A percentile compares a stretch with the other conserved stretches of the same genome.
Conservation (phyloP, 1,140 invertebrate genomes). For the Bicyclus anynana region DNA sequence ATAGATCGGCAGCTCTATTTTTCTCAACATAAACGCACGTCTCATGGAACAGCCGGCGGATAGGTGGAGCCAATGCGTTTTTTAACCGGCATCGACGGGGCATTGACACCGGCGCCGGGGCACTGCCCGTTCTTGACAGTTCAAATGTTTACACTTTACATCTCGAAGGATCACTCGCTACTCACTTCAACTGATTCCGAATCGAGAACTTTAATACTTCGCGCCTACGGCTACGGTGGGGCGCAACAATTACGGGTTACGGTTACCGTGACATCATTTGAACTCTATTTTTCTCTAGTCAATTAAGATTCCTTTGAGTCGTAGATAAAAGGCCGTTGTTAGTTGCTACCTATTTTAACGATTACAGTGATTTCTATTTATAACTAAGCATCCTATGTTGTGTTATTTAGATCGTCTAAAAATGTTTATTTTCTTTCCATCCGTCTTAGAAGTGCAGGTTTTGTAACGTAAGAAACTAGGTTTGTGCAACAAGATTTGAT, state of each 20-base stretch:
- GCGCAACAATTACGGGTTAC: constrained; percentile 9
- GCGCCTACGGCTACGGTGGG: constrained; percentile 5
- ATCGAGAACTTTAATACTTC: constrained; percentile 10
- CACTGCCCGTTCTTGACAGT: constrained; percentile 76
- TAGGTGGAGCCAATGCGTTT: constrained; percentile 69
- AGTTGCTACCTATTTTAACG: not conserved
- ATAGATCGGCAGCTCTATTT: constrained; percentile 32
- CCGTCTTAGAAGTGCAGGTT: no score
- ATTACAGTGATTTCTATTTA: not conserved
- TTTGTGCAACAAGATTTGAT: no score
- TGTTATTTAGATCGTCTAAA: no score
- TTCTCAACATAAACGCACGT: constrained; percentile 40
- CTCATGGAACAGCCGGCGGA: constrained; percentile 43
- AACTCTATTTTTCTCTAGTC: constrained; percentile 3
- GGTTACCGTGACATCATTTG: constrained; percentile 15
- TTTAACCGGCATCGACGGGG: constrained; percentile 70
- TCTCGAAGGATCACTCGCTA: constrained; percentile 58
- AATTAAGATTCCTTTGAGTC: constrained; percentile 6
- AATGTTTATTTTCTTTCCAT: no score
- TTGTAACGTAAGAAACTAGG: no score
- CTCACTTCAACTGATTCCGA: constrained; percentile 39
- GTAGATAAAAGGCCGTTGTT: constrained; percentile 1
- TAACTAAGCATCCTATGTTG: not conserved
- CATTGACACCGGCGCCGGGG: constrained; percentile 68
- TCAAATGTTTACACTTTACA: constrained; percentile 73